Evolutionary conservation across 1,140 invertebrate genomes (phyloP).

Genomic region (Euborellia annulipes): DNA sequence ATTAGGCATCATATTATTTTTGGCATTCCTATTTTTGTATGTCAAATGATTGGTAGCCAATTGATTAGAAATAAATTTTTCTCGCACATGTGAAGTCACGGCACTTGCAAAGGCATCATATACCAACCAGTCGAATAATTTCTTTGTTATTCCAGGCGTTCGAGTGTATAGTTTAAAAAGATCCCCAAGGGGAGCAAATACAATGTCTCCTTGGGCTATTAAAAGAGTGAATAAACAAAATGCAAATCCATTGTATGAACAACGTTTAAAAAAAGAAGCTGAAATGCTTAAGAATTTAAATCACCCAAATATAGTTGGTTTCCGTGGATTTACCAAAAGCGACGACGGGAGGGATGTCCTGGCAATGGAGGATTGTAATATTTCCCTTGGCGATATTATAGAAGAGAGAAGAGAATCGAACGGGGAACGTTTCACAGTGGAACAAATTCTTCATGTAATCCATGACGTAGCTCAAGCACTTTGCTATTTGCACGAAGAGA

Average conservation of each 20-base stretch:
- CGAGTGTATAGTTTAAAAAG: constrained; percentile 57
- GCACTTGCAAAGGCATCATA: too few relatives aligned
- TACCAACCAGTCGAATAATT: too few relatives aligned
- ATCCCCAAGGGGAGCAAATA: constrained; percentile 43
- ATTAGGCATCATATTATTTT: too few relatives aligned
- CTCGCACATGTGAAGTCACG: too few relatives aligned
- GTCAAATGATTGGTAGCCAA: too few relatives aligned
- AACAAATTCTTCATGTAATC: constrained; percentile 43
- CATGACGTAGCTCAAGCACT: constrained; percentile 54
- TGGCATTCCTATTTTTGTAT: too few relatives aligned
- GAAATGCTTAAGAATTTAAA: constrained; percentile 47
- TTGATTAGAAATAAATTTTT: too few relatives aligned
- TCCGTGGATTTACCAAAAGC: constrained; percentile 45
- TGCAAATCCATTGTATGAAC: constrained; percentile 24
- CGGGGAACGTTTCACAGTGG: constrained; percentile 39
- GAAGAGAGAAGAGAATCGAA: constrained; percentile 44
- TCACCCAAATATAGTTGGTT: constrained; percentile 74
- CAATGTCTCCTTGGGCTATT: constrained; percentile 64
- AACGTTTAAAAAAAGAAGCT: constrained; percentile 52
- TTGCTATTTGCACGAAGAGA: constrained; percentile 59
- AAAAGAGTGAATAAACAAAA: constrained; percentile 45
- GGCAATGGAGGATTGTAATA: constrained; percentile 35
- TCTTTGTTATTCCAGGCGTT: too few relatives aligned
- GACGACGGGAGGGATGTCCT: constrained; percentile 31
- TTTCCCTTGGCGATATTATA: constrained; percentile 41